Percentiles rank a stretch among this genome's conserved stretches.
These are phyloP conservation scores for Schizopygopsis malacanthus DNA, from an alignment of 2,797 vertebrate species.

Conservation along the genomic window DNA sequence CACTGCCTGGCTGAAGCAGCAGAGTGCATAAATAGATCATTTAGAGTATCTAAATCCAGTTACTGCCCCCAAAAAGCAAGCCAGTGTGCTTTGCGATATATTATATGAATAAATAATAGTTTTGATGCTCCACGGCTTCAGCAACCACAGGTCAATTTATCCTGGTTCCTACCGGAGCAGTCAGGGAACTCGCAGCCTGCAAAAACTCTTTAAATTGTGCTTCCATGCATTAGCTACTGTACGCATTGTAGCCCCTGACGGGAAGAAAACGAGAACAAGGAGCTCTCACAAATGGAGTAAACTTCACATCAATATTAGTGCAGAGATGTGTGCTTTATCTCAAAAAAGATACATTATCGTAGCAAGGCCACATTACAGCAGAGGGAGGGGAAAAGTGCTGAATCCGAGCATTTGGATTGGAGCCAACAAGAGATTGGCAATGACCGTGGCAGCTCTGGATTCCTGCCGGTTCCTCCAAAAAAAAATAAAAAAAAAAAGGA, in stretches of 20 bases:
- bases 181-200: not conserved
- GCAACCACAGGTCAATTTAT: constrained; percentile 47
- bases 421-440: constrained; percentile 46
- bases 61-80: constrained; percentile 33
- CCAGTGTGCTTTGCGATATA: not conserved
- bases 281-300: constrained; percentile 34
- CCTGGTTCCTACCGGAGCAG: constrained; percentile 5
- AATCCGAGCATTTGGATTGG: constrained; percentile 44
- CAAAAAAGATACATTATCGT: constrained; percentile 39
- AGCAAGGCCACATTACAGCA: constrained; percentile 28
- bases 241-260: constrained; percentile 5
- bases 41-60: constrained; percentile 32
- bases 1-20: not conserved
- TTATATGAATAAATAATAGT: constrained; percentile 41
- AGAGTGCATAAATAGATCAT: not conserved
- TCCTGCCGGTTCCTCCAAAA: constrained; percentile 30
- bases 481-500: constrained; percentile 5
- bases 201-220: constrained; percentile 21
- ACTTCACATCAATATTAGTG: constrained; percentile 20
- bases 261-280: constrained; percentile 29
- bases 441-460: constrained; percentile 40
- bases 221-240: constrained; percentile 24
- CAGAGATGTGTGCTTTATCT: constrained; percentile 37
- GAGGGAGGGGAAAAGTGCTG: constrained; percentile 19
- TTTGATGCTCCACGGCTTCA: constrained; percentile 38